Percentiles rank a stretch among this genome's conserved stretches.
phyloP scores from a whole-genome alignment of 1,140 invertebrate species.

The Ceratitis capitata region DNA sequence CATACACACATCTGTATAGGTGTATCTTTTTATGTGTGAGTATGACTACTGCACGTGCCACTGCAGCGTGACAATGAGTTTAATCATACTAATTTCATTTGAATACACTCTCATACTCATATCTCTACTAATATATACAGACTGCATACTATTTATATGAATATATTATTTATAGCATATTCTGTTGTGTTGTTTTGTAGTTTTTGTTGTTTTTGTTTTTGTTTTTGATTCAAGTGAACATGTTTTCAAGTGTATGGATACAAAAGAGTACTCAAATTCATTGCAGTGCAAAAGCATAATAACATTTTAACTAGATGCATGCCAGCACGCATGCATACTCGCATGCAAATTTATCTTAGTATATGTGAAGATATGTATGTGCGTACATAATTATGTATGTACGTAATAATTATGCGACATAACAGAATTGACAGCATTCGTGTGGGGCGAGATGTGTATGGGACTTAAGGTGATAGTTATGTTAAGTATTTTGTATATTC shows the following conservation, averaged over 20 bases:
- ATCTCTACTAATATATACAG: neutral
- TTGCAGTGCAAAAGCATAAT: neutral
- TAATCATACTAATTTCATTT: constrained; percentile 40
- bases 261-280: neutral
- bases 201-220: no score
- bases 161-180: no score
- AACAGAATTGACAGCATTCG: neutral
- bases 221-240: neutral
- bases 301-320: neutral
- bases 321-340: neutral
- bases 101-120: neutral
- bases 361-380: no score
- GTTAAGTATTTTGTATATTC: no score
- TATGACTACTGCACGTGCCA: constrained; percentile 4
- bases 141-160: neutral
- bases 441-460: neutral
- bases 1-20: no score
- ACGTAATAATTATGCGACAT: neutral
- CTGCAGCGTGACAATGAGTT: constrained; percentile 34
- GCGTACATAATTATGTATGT: neutral
- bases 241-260: neutral
- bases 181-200: no score
- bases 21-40: no score
- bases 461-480: no score
- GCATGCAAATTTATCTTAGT: neutral